A percentile compares a stretch with the other conserved stretches of the same genome.
Conservation (phyloP, 2,888 invertebrate genomes). For the Eupithecia insigniata region DNA sequence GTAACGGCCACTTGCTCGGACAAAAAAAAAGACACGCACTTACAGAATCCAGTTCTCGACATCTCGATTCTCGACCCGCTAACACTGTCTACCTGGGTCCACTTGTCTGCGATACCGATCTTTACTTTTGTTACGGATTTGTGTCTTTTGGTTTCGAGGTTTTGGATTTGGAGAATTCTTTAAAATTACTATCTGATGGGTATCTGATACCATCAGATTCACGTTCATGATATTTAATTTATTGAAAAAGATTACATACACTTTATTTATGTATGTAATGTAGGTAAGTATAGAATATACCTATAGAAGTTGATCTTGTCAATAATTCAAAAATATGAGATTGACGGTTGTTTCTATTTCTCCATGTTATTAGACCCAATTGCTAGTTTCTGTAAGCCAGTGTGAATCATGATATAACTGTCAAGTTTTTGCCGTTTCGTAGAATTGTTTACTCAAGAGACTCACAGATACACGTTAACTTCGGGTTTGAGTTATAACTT, state of each 20-base stretch:
- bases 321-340: background rate
- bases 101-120: slow-evolving; percentile 70
- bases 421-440: slow-evolving; percentile 71
- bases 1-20: slow-evolving; percentile 72
- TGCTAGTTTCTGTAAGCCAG: slow-evolving; percentile 58
- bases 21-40: slow-evolving; percentile 70
- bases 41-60: slow-evolving; percentile 75
- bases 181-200: background rate
- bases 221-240: background rate
- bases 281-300: no score
- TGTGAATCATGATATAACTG: slow-evolving; percentile 81
- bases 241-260: no score
- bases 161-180: slow-evolving; percentile 9
- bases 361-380: slow-evolving; percentile 2
- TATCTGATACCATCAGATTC: background rate
- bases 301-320: no score
- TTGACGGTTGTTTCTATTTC: background rate
- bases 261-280: background rate
- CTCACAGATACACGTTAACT: slow-evolving; percentile 70
- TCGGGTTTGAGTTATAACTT: slow-evolving; percentile 42
- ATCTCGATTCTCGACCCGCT: slow-evolving; percentile 51
- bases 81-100: slow-evolving; percentile 75
- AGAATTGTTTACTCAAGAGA: slow-evolving; percentile 69
- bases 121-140: slow-evolving; percentile 38
- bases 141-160: slow-evolving; percentile 43